Base-by-base conservation (phyloP, 2,113 vertebrate genomes). In the Tragelaphus strepsiceros region DNA sequence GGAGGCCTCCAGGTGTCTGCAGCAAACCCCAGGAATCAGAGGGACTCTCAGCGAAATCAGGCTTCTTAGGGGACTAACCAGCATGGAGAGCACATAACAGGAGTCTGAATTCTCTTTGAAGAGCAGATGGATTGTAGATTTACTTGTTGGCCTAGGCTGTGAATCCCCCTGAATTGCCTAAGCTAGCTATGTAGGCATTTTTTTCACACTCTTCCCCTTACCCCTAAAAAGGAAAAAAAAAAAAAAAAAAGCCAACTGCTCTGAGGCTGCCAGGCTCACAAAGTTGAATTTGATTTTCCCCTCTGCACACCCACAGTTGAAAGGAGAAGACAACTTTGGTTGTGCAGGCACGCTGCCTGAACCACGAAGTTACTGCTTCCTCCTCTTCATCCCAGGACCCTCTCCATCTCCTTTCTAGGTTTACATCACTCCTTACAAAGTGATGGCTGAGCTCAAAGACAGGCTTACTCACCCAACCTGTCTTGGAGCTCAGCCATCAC, bases 61-160 rank as follows among this genome's bases (percentile, higher is more conserved):
- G 86, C 35, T 74, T 86, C 24, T 28, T 51, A 22, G 6, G 26
- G 56, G 9, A 24, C 43, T 35, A 17, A 28, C 43, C 28, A 19
- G 2, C 7, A 2, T 4, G 13, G 54, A 53, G 51, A 54, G 26
- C 49, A 6, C 3, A 0, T 11, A 14, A 5, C 17, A 62, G 28
- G 71, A 71, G 78, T 43, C 39, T 80, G 30, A 22, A 39, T 21
- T 51, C 6, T 8, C 19, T 22, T 24, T 59, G 32, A 46, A n/a
- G 9, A 91, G 35, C 51, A 46, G 16, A 43, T 1, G 2, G 7
- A 22, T 3, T 22, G 9, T 21, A 14, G 28, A 1, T 82, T 56
- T 32, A 28, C 28, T 61, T 32, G 17, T 13, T 39, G 21, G 26
- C 22, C 5, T 7, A 3, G 2, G 59, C 3, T 28, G 51, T 1